A percentile compares a stretch with the other conserved stretches of the same genome.
These are phyloP conservation scores for Seriola dumerili DNA, from an alignment of 2,113 vertebrate species.

Conservation along the genomic window DNA sequence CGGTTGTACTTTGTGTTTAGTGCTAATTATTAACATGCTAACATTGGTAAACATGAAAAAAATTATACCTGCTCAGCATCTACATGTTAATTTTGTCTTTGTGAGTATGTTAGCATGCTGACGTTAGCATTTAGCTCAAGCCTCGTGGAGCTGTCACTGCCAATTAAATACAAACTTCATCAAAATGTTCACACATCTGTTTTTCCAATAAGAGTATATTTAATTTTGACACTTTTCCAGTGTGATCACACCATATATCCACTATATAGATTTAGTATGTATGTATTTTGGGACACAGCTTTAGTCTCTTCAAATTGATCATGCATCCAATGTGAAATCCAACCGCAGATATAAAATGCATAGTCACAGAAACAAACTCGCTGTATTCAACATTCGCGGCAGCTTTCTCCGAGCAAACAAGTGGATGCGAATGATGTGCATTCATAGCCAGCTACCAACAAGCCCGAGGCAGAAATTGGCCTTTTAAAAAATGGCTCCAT, in stretches of 20 bases:
- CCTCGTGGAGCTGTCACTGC: not conserved
- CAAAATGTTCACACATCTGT: too few species aligned
- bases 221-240: not conserved
- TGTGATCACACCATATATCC: not conserved
- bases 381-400: conserved; percentile 46
- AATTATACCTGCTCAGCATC: not conserved
- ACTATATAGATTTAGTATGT: not conserved
- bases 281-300: conserved; percentile 1
- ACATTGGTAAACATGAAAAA: not conserved
- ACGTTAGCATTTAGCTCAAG: not conserved
- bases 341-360: conserved; percentile 48
- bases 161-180: too few species aligned
- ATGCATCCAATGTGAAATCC: conserved; percentile 5
- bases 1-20: too few species aligned
- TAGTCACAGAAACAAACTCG: conserved; percentile 40
- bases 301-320: conserved; percentile 18
- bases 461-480: conserved; percentile 60
- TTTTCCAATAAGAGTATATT: too few species aligned
- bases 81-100: not conserved
- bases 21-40: not conserved
- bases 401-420: conserved; percentile 58
- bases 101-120: not conserved
- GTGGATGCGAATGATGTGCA: conserved; percentile 65
- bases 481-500: conserved; percentile 56
- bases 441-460: conserved; percentile 62